Conservation (phyloP, 2,113 vertebrate species). For the Chroicocephalus ridibundus region DNA sequence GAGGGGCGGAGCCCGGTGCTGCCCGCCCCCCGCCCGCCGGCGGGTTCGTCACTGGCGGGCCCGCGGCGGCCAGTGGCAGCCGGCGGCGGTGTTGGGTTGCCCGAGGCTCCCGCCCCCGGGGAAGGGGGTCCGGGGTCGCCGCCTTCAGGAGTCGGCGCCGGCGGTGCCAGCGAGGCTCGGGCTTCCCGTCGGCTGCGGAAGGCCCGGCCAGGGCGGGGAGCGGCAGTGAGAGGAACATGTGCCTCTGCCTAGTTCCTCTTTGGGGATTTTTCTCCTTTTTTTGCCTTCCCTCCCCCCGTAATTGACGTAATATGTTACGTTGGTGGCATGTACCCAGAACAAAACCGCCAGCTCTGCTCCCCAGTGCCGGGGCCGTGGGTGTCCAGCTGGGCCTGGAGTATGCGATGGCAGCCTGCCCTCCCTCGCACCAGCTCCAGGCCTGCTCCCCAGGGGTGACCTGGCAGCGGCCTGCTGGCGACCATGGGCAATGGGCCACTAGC, state of each 20-base stretch:
- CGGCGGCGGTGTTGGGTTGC: fast-evolving
- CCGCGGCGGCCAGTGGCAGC: too few relatives aligned
- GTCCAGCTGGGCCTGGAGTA: not conserved
- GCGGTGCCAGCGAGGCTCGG: too few relatives aligned
- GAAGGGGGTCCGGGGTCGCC: fast-evolving
- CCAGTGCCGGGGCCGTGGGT: fast-evolving
- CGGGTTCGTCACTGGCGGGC: fast-evolving
- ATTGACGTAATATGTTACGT: not conserved
- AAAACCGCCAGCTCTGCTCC: too few relatives aligned
- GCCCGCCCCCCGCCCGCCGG: not conserved
- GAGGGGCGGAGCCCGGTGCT: not conserved
- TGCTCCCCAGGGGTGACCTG: too few relatives aligned
- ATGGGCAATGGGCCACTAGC: fast-evolving
- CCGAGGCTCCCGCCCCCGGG: fast-evolving
- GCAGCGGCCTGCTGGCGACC: fast-evolving
- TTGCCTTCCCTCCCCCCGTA: fast-evolving
- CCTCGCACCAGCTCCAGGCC: fast-evolving
- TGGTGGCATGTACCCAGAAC: not conserved
- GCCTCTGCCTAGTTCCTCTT: not conserved
- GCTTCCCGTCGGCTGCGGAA: too few relatives aligned
- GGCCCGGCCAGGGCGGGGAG: not conserved
- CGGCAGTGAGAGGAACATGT: not conserved
- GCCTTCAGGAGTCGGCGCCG: not conserved
- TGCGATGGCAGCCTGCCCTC: fast-evolving
- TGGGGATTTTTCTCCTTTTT: not conserved